Evolutionary conservation across 1,140 invertebrate genomes (phyloP).

Genomic region (Cotesia vestalis): DNA sequence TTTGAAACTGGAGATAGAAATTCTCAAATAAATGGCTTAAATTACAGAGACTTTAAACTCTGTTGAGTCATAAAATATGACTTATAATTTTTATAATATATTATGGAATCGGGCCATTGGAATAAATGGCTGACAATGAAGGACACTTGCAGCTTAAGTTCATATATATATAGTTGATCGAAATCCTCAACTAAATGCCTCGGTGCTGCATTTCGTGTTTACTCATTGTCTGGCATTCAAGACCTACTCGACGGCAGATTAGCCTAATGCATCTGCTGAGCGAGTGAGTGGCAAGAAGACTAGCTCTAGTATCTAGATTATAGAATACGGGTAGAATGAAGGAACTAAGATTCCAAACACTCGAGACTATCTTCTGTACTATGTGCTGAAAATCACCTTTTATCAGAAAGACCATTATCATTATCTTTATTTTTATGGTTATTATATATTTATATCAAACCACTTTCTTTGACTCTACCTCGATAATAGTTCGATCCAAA

Average conservation of each 20-base stretch:
- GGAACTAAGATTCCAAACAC: constrained; percentile 11
- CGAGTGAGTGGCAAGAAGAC: constrained; percentile 17
- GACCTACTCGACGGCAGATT: constrained; percentile 25
- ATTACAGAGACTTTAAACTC: no score
- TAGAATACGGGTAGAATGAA: not conserved
- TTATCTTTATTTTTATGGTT: no score
- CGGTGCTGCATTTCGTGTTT: constrained; percentile 25
- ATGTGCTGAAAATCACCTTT: no score
- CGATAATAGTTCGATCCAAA: no score
- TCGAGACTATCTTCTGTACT: constrained; percentile 6
- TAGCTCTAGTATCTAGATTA: no score
- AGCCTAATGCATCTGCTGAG: constrained; percentile 30
- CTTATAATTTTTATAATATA: no score
- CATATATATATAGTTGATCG: constrained; percentile 1
- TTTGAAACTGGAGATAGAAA: no score
- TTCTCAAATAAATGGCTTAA: no score
- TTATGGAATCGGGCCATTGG: not conserved
- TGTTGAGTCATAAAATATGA: no score
- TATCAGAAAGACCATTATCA: no score
- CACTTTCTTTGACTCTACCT: no score
- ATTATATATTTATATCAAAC: no score
- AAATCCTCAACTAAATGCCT: constrained; percentile 19
- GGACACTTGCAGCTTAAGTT: constrained; percentile 1
- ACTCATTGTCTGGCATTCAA: constrained; percentile 16
- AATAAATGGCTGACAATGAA: constrained; percentile 6